Percentiles rank a stretch among this genome's conserved stretches.
Conservation (phyloP, 2,888 invertebrate species). For the Ganaspis brasiliensis region DNA sequence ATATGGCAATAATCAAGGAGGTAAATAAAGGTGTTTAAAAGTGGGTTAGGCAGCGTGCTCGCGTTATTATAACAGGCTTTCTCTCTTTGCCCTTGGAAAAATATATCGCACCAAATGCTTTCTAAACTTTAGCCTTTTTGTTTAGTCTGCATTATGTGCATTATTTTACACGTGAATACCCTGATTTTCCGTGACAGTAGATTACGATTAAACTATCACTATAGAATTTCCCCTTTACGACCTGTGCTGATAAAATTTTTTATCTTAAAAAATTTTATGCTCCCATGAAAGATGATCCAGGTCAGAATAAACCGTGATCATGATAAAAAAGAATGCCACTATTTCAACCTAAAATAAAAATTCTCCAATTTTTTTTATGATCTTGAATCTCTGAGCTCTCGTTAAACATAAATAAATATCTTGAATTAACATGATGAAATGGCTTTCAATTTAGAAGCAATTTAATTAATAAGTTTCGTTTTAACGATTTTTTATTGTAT, state of each 20-base stretch:
- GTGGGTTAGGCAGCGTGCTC: constrained; percentile 65
- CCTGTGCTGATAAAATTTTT: neutral
- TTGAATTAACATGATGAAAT: too few relatives aligned
- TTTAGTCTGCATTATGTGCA: constrained; percentile 24
- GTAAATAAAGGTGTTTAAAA: constrained; percentile 52
- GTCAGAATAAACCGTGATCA: too few relatives aligned
- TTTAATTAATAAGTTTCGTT: too few relatives aligned
- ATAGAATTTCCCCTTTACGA: neutral
- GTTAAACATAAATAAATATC: too few relatives aligned
- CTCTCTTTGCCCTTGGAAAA: constrained; percentile 67
- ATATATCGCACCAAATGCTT: constrained; percentile 21
- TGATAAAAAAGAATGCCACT: too few relatives aligned
- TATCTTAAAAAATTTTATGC: too few relatives aligned
- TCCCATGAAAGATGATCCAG: too few relatives aligned
- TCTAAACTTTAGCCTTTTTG: constrained; percentile 23
- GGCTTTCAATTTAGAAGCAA: too few relatives aligned
- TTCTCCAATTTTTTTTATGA: too few relatives aligned
- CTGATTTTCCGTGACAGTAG: neutral
- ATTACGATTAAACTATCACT: neutral
- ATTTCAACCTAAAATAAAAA: neutral
- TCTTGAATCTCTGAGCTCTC: neutral
- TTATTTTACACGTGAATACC: neutral
- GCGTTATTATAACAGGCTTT: constrained; percentile 60
- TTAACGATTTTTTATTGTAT: too few relatives aligned
- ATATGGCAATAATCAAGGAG: neutral